Base-by-base conservation (phyloP, 1,140 invertebrate species). In the Caenorhabditis remanei region DNA sequence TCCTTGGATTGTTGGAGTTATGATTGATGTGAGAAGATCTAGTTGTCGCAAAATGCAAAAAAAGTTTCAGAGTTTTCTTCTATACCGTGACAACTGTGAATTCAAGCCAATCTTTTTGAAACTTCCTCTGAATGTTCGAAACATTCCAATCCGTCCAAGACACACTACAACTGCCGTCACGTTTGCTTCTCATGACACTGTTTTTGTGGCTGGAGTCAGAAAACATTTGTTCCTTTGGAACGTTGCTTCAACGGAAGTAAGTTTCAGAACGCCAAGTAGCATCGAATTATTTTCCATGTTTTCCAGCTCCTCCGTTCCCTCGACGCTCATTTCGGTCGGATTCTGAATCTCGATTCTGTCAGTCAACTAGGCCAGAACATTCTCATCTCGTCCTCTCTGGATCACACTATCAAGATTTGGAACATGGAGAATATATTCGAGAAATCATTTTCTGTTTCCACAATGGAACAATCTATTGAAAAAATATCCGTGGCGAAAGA, bases 341-440 rank as follows among this genome's bases (percentile, higher is more conserved):
- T 99, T 13, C 97, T 99, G 71, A 96, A 97, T 90, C 93, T 99
- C 79, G 95, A 96, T 88, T 95, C 96, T 0, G 92, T 97, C 9
- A 96, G 96, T 19, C 95, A 96, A 63, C 96, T 96, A 2, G 95
- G 96, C 87, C 97, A 97, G 95, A 99, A 99, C 93, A 95, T 97
- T 48, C 96, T 99, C 50, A 98, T 94, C n/a, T 94, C 97, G 0
- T 98, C 97, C 0, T 99, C 97, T 0, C 98, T 99, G 83, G 98
- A 99, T 93, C 95, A 97, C 88, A 97, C 97, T 0, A 97, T 99
- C 0, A 98, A 99, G 94, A 97, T 90, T 13, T 99, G 98, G 98
- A 99, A 99, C 93, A 97, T 99, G 87, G 97, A 99, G 92, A 99
- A 99, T 92, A 98, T 99, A 90, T 97, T 91, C 97, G 99, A 92